Evolutionary conservation across 2,888 invertebrate species (phyloP), one percentile per base, ranked within the genome.

Genomic region (Noctuana brunneofusca): DNA sequence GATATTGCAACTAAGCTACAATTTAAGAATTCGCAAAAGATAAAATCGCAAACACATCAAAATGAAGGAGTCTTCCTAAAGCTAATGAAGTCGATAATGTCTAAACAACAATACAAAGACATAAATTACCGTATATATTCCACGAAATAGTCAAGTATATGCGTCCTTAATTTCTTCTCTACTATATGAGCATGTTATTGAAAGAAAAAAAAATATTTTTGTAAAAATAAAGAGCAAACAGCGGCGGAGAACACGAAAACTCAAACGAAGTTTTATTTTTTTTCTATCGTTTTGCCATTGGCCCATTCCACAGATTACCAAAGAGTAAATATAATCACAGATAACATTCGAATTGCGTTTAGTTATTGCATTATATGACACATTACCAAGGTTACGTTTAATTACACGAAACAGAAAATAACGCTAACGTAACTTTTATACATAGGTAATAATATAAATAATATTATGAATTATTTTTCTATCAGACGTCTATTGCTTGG

Each of bases 151-250:
- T 65, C 20, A 55, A 60, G 57, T 64, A 46, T 59, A 43, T 57
- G 56, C 67, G 64, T 65, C 68, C 65, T 60, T 62, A 66, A 22
- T 55, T 66, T 74, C 72, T 71, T 67, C 71, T 71, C 62, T 66
- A 69, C 66, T 70, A 68, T 67, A 70, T 71, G 71, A 75, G 71
- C 73, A 73, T 75, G 70, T 71, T 63, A 69, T 69, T 68, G 62
- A 66, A 71, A 69, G 68, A 69, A 73, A 77, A 75, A 72, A 74
- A 68, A 75, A 75, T 72, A 66, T 66, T 66, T 69, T 74, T 73
- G 68, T 68, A 72, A 84, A 87, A 79, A 72, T 71, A 85, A 84
- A 85, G 79, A 83, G 81, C 78, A 80, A 78, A 83, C 83, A 86
- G 85, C 85, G 85, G 84, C 80, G 79, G 80, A 76, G 79, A 66